Evolutionary conservation across 2,888 invertebrate species (phyloP).

Genomic region (Mystacides longicornis): DNA sequence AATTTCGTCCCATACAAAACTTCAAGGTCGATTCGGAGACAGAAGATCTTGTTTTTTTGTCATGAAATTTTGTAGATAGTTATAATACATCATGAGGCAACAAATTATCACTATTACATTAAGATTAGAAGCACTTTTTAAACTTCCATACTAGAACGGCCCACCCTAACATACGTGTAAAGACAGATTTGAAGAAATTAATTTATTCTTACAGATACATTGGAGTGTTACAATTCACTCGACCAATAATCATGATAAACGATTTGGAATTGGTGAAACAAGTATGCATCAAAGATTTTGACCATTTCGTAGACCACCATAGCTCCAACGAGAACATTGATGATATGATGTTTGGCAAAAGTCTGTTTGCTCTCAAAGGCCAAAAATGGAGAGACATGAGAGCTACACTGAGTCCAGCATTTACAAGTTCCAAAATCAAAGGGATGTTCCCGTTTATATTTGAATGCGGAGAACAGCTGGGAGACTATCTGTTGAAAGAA

Average conservation of each 20-base stretch:
- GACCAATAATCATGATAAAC: conserved; percentile 34
- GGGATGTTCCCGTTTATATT: conserved; percentile 41
- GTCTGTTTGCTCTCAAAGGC: conserved; percentile 40
- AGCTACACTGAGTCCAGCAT: conserved; percentile 35
- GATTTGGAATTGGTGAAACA: conserved; percentile 46
- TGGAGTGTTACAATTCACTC: conserved; percentile 39
- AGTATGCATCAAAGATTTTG: conserved; percentile 48
- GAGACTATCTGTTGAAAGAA: conserved; percentile 28
- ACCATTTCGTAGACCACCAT: conserved; percentile 45
- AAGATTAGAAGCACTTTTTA: too few species aligned
- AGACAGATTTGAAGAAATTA: too few species aligned
- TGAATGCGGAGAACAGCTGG: conserved; percentile 37
- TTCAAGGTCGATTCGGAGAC: too few species aligned
- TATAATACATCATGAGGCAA: too few species aligned
- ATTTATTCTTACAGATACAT: conserved; percentile 37
- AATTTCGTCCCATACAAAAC: too few species aligned
- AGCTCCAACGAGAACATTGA: conserved; percentile 32
- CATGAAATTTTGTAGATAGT: too few species aligned
- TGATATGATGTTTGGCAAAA: conserved; percentile 46
- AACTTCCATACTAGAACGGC: too few species aligned
- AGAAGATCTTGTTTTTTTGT: too few species aligned
- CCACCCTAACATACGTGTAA: too few species aligned
- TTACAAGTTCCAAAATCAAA: conserved; percentile 36
- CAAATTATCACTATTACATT: too few species aligned
- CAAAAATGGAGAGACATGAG: conserved; percentile 39